phyloP scores from a whole-genome alignment of 2,888 invertebrate genomes.

The Ametastegia equiseti region DNA sequence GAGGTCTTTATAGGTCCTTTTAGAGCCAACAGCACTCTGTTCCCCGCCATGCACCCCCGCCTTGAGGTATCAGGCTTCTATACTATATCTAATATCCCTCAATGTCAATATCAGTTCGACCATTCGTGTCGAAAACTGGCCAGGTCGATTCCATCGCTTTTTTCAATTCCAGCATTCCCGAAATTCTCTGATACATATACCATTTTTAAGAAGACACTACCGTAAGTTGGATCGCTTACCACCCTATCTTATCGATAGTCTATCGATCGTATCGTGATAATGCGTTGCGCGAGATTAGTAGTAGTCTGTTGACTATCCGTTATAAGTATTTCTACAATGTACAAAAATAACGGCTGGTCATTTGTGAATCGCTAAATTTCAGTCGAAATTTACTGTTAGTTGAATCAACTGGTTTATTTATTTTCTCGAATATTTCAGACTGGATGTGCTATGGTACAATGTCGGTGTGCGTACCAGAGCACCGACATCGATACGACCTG shows the following conservation, averaged over 20 bases:
- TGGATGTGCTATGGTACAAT: background rate
- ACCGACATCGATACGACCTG: background rate
- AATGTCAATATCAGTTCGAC: constrained; percentile 31
- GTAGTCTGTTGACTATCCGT: background rate
- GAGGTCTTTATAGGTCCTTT: constrained; percentile 49
- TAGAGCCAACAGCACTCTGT: constrained; percentile 49
- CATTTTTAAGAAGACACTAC: background rate
- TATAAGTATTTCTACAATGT: background rate
- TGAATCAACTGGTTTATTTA: background rate
- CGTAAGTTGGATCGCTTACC: background rate
- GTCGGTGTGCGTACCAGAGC: background rate
- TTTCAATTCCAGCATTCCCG: background rate
- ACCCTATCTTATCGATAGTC: background rate
- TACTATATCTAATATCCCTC: constrained; percentile 33
- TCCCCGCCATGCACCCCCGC: constrained; percentile 46
- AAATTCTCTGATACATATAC: background rate
- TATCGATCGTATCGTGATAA: background rate
- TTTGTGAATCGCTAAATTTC: background rate
- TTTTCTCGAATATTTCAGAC: background rate
- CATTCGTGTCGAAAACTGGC: background rate
- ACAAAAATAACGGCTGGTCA: background rate
- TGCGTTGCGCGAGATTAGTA: background rate
- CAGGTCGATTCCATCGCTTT: background rate
- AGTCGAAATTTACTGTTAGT: background rate
- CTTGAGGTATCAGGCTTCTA: constrained; percentile 27